A percentile compares a stretch with the other conserved stretches of the same genome.
These are phyloP conservation scores for Tachysurus fulvidraco DNA, from an alignment of 2,113 vertebrate species.

Conservation along the genomic window DNA sequence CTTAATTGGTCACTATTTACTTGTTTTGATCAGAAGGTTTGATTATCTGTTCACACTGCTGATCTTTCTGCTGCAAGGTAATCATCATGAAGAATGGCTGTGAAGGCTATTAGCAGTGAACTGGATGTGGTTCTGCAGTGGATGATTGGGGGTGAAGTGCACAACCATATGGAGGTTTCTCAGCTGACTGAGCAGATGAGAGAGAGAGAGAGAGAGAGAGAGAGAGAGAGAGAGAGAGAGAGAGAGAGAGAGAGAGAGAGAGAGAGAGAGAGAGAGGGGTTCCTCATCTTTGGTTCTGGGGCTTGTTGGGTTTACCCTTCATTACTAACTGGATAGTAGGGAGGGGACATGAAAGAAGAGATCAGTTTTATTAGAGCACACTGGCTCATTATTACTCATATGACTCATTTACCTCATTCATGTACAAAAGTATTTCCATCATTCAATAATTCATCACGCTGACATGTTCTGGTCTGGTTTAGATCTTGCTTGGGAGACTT, in stretches of 20 bases:
- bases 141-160: constrained; percentile 41
- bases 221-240: constrained; percentile 22
- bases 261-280: constrained; percentile 12
- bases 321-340: constrained; percentile 22
- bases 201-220: constrained; percentile 33
- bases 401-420: not conserved
- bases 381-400: not conserved
- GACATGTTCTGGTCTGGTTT: not conserved
- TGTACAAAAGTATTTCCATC: not conserved
- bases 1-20: constrained; percentile 36
- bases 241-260: constrained; percentile 33
- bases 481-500: not conserved
- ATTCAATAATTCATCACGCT: not conserved
- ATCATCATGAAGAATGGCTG: constrained; percentile 44
- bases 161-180: constrained; percentile 56
- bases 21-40: constrained; percentile 43
- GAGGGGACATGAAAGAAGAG: constrained; percentile 3
- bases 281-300: constrained; percentile 40
- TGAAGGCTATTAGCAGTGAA: constrained; percentile 44
- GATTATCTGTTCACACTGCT: constrained; percentile 38
- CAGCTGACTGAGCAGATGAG: constrained; percentile 56
- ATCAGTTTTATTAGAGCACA: not conserved
- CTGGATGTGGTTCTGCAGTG: constrained; percentile 31
- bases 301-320: constrained; percentile 47
- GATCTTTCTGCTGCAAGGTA: constrained; percentile 26